phyloP scores from a whole-genome alignment of 1,140 invertebrate genomes.

The Dendroctonus valens region DNA sequence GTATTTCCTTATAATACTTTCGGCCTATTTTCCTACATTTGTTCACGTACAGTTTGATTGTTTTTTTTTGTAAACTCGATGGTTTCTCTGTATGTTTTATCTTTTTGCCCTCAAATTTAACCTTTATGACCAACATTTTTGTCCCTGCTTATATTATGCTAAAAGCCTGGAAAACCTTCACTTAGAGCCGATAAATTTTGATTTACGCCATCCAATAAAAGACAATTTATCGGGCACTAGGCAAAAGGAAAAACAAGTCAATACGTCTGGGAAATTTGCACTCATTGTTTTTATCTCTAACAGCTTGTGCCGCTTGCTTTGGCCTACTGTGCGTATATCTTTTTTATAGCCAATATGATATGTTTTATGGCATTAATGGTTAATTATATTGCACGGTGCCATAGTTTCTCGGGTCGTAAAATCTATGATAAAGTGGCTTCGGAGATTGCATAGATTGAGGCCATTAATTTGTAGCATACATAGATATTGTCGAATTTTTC shows the following conservation, averaged over 20 bases:
- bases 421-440: no score
- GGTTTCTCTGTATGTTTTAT: no score
- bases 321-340: constrained; percentile 6
- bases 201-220: constrained; percentile 15
- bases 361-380: constrained; percentile 7
- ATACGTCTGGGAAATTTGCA: constrained; percentile 19
- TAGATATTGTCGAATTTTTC: no score
- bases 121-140: no score
- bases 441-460: no score
- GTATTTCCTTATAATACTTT: no score
- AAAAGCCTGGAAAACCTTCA: not conserved
- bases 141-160: not conserved
- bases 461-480: no score
- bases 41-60: no score
- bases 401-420: constrained; percentile 3
- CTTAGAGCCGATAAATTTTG: not conserved
- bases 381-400: constrained; percentile 6
- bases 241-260: constrained; percentile 11
- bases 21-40: no score
- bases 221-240: constrained; percentile 4
- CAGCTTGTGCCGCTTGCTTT: constrained; percentile 1
- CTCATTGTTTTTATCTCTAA: constrained; percentile 12
- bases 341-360: constrained; percentile 15
- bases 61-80: no score
- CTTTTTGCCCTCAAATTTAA: no score